phyloP scores from a whole-genome alignment of 37 sponge, comb jelly and placozoan species.

The Hexactinellida sp. region DNA sequence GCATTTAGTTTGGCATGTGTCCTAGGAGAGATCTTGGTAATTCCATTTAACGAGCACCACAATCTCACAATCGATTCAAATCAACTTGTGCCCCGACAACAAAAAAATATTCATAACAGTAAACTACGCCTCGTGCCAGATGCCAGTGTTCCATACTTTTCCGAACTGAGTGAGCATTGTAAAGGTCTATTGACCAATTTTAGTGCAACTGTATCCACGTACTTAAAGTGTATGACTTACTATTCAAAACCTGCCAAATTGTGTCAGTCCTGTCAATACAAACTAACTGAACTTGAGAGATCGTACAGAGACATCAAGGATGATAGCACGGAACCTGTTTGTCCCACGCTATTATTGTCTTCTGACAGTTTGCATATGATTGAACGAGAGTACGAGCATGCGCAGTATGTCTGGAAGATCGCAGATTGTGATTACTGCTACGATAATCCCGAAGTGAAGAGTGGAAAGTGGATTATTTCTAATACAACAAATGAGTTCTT shows the following conservation, averaged over 20 bases:
- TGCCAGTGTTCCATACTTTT: constrained; percentile 2
- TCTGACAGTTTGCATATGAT: constrained; percentile 15
- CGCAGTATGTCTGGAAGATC: neutral
- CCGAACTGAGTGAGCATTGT: neutral
- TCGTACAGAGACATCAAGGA: neutral
- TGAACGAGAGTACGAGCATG: constrained; percentile 7
- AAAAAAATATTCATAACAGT: neutral
- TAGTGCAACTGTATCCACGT: neutral
- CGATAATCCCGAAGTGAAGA: neutral
- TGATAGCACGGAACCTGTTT: neutral
- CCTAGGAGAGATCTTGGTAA: neutral
- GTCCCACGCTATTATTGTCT: neutral
- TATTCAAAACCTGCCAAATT: constrained; percentile 3
- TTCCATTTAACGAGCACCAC: constrained; percentile 2
- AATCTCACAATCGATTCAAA: neutral
- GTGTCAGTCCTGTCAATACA: constrained; percentile 4
- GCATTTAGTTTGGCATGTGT: neutral
- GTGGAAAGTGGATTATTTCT: neutral
- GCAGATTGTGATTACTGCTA: constrained; percentile 8
- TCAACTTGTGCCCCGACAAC: neutral
- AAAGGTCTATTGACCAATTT: neutral
- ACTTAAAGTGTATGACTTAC: constrained; percentile 4
- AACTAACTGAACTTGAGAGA: neutral
- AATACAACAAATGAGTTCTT: neutral
- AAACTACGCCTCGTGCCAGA: neutral